Percentiles rank a stretch among this genome's conserved stretches.
Evolutionary conservation across 2,888 invertebrate genomes (phyloP).

Genomic region (Callyntrura sp.): DNA sequence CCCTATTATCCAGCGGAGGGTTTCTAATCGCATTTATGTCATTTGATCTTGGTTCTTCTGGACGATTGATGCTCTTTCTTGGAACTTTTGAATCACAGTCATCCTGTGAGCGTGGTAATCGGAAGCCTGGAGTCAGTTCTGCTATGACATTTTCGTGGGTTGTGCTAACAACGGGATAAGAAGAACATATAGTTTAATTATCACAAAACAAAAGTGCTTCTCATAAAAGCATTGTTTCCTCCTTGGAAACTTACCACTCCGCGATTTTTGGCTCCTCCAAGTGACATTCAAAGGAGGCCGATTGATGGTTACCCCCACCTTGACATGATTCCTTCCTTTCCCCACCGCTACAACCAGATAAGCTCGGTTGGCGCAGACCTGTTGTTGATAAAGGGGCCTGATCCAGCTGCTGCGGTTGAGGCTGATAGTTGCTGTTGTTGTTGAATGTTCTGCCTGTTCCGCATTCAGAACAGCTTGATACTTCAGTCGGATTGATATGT

Average conservation of each 20-base stretch:
- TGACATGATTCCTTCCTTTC: slow-evolving; percentile 43
- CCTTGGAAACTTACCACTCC: slow-evolving; percentile 83
- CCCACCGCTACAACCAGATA: slow-evolving; percentile 37
- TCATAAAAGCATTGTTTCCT: too few species aligned
- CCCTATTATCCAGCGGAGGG: not conserved
- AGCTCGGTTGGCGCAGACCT: slow-evolving; percentile 59
- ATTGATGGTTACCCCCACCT: slow-evolving; percentile 63
- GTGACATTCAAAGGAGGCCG: slow-evolving; percentile 83
- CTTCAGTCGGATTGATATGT: slow-evolving; percentile 95
- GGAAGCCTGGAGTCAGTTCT: slow-evolving; percentile 56
- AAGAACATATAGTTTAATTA: slow-evolving; percentile 24
- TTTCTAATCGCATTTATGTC: not conserved
- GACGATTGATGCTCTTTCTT: not conserved
- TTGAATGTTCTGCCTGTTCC: slow-evolving; percentile 85
- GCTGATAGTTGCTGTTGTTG: slow-evolving; percentile 9
- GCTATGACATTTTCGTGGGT: slow-evolving; percentile 82
- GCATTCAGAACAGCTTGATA: slow-evolving; percentile 93
- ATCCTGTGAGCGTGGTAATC: slow-evolving; percentile 66
- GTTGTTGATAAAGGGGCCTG: slow-evolving; percentile 5
- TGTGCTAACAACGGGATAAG: slow-evolving; percentile 75
- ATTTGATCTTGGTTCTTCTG: slow-evolving; percentile 19
- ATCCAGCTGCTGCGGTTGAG: slow-evolving; percentile 32
- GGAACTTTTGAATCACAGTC: slow-evolving; percentile 64
- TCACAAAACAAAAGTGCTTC: too few species aligned
- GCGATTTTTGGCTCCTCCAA: slow-evolving; percentile 83